Evolutionary conservation across 2,888 invertebrate species (phyloP), one percentile per base, ranked within the genome.

Genomic region (Bruchidius siliquastri): DNA sequence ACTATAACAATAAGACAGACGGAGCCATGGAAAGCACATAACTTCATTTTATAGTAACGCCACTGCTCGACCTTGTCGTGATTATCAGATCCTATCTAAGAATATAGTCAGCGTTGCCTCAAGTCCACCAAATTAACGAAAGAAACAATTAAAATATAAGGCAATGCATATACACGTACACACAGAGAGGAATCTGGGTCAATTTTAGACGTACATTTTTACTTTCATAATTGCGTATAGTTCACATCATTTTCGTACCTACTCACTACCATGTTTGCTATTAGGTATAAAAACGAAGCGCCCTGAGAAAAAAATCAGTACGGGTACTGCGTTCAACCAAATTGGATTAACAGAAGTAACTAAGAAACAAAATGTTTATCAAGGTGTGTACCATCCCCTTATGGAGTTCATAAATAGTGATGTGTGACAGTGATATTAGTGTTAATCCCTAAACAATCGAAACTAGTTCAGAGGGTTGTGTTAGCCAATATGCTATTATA

Each of bases 281-380:
- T 49, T 49, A 49, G 49, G 49, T 49, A 49, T 49, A 49, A 49
- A 49, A 49, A 49, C 49, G 49, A 4, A 68, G 20, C 21, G 68
- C 68, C 68, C 49, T 49, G 49, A 49, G 49, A 68, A 68, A 68
- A 68, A 68, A 68, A 68, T 68, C 68, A 21, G 68, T 22, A 68
- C 68, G 21, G 21, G 22, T 68, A 21, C 68, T 18, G 68, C 22
- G 68, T 68, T 13, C 22, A 68, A 8, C 8, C 68, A 68, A 22
- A 22, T 68, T 68, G 21, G 22, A 21, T 68, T 68, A 22, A 66
- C 26, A 67, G n/a, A 66, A 22, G n/a, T 30, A 22, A 68, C 30
- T 20, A 21, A 72, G 67, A 26, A 68, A 26, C 26, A 72, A 67
- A 13, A 72, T 72, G 72, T 72, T 22, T 72, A 68, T 68, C 22